A percentile compares a stretch with the other conserved stretches of the same genome.
phyloP scores from a whole-genome alignment of 37 sponge, comb jelly and placozoan genomes.

The Oopsacas minuta region DNA sequence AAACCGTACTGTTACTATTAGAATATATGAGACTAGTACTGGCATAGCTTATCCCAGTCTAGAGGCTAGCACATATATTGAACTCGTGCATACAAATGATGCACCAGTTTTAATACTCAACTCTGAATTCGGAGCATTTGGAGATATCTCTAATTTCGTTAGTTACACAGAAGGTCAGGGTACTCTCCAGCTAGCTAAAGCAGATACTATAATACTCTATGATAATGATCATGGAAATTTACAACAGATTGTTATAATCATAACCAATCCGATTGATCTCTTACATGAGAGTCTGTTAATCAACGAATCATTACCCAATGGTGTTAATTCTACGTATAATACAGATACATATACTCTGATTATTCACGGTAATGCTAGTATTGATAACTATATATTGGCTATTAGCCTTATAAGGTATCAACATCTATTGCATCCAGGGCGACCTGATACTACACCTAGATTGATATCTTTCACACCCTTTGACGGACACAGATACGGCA shows the following conservation, averaged over 20 bases:
- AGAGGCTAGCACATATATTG: slow-evolving; percentile 30
- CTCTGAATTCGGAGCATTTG: neutral
- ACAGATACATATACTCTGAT: slow-evolving; percentile 21
- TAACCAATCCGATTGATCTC: slow-evolving; percentile 45
- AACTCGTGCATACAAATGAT: slow-evolving; percentile 43
- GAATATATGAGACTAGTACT: slow-evolving; percentile 29
- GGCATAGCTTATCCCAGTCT: slow-evolving; percentile 38
- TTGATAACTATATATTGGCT: slow-evolving; percentile 46
- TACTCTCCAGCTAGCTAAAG: slow-evolving; percentile 32
- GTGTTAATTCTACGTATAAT: slow-evolving; percentile 29
- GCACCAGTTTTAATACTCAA: slow-evolving; percentile 59
- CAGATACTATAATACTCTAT: slow-evolving; percentile 27
- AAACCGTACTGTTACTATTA: slow-evolving; percentile 33
- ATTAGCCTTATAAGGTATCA: slow-evolving; percentile 47
- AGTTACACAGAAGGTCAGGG: slow-evolving; percentile 58
- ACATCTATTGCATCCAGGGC: slow-evolving; percentile 55
- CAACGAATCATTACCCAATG: slow-evolving; percentile 5
- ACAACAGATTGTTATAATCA: slow-evolving; percentile 30
- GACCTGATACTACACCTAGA: slow-evolving; percentile 55
- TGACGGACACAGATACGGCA: slow-evolving; percentile 48
- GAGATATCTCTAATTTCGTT: slow-evolving; percentile 38
- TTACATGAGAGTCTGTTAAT: slow-evolving; percentile 34
- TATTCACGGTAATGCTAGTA: slow-evolving; percentile 37
- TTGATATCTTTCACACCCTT: slow-evolving; percentile 46
- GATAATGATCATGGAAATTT: slow-evolving; percentile 59